Evolutionary conservation across 1,140 invertebrate genomes (phyloP).

Genomic region (Octopus sinensis): DNA sequence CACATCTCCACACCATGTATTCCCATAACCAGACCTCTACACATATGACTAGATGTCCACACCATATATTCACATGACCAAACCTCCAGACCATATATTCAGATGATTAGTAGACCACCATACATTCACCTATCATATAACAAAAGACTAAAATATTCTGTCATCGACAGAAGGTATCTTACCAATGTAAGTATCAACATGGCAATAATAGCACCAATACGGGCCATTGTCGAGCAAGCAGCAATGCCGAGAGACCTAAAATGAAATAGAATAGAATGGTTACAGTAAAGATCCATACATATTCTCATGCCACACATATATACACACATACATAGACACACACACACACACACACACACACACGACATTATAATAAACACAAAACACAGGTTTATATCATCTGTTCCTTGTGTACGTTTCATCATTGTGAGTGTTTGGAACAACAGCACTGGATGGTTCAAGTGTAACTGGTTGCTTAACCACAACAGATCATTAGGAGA

Average conservation of each 20-base stretch:
- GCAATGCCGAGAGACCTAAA: slow-evolving; percentile 58
- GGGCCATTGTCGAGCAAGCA: slow-evolving; percentile 59
- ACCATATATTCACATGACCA: not conserved
- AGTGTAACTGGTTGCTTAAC: too few species aligned
- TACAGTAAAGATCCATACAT: not conserved
- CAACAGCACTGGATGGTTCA: too few species aligned
- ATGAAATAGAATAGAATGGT: not conserved
- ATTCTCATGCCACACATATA: not conserved
- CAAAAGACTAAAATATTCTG: not conserved
- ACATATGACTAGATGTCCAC: not conserved
- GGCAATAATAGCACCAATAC: slow-evolving; percentile 60
- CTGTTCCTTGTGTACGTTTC: not conserved
- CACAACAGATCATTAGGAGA: too few species aligned
- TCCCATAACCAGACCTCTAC: not conserved
- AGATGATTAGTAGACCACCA: not conserved
- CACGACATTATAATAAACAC: not conserved
- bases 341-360: too few species aligned
- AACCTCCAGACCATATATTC: not conserved
- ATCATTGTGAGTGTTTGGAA: not conserved
- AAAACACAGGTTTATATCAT: not conserved
- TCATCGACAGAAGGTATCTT: slow-evolving; percentile 16
- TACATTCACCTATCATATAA: not conserved
- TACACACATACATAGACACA: not conserved
- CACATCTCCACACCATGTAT: not conserved
- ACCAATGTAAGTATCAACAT: slow-evolving; percentile 50